A percentile compares a stretch with the other conserved stretches of the same genome.
phyloP scores from a whole-genome alignment of 1,140 invertebrate species.

The Lineus longissimus region DNA sequence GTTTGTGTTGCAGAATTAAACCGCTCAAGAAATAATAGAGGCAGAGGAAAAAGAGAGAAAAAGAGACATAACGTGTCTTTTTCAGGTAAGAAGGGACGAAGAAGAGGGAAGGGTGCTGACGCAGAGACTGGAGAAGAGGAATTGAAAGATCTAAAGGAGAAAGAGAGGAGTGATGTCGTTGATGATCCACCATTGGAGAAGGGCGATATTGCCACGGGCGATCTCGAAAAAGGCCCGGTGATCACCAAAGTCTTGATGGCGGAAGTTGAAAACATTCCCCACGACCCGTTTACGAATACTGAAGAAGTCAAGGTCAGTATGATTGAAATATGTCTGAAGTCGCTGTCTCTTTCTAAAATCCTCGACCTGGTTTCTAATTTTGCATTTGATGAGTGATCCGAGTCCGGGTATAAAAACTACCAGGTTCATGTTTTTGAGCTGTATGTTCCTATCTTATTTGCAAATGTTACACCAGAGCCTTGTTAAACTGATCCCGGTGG shows the following conservation, averaged over 20 bases:
- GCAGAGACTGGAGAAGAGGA: slow-evolving; percentile 9
- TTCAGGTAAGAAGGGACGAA: too few relatives aligned
- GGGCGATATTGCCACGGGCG: slow-evolving; percentile 18
- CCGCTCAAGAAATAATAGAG: neutral
- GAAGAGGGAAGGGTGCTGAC: slow-evolving; percentile 2
- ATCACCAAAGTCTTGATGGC: slow-evolving; percentile 75
- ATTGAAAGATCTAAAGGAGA: neutral
- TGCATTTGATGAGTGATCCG: too few relatives aligned
- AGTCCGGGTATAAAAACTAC: too few relatives aligned
- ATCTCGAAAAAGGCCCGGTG: slow-evolving; percentile 14
- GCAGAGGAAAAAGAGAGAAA: neutral
- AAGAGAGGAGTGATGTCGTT: neutral
- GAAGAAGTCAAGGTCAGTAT: slow-evolving; percentile 83
- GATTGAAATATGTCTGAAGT: slow-evolving; percentile 15
- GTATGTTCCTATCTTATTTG: too few relatives aligned
- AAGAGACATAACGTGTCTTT: neutral
- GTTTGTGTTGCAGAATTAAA: too few relatives aligned
- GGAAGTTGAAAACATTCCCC: slow-evolving; percentile 88
- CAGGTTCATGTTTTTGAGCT: too few relatives aligned
- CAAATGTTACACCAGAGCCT: too few relatives aligned
- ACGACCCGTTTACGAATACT: slow-evolving; percentile 84
- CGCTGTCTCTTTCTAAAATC: too few relatives aligned
- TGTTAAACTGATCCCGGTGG: too few relatives aligned
- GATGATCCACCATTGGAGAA: slow-evolving; percentile 2
- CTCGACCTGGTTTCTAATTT: too few relatives aligned